Conservation (phyloP, 1,140 invertebrate genomes). For the Eciton burchellii region DNA sequence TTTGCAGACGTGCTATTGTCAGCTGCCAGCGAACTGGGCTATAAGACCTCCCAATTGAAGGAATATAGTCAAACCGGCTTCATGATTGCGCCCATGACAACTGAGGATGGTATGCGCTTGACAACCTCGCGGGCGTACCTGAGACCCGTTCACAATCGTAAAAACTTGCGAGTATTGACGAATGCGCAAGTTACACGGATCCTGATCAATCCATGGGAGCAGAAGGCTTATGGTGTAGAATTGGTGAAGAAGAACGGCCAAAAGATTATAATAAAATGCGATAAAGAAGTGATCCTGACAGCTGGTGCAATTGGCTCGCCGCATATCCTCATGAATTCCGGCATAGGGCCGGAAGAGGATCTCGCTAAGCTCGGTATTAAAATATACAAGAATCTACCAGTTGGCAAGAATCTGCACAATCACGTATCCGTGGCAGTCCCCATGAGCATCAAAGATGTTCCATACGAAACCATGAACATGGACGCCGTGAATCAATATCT, state of each 20-base stretch:
- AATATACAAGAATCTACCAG: conserved; percentile 85
- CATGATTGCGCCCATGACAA: conserved; percentile 86
- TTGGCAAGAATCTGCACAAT: conserved; percentile 87
- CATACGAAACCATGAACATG: conserved; percentile 79
- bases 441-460: conserved; percentile 81
- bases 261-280: conserved; percentile 71
- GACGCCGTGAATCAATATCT: conserved; percentile 82
- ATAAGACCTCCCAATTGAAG: conserved; percentile 89
- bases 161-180: conserved; percentile 83
- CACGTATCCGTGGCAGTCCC: conserved; percentile 83
- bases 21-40: conserved; percentile 90
- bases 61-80: conserved; percentile 87
- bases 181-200: conserved; percentile 84
- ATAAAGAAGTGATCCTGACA: conserved; percentile 89
- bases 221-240: conserved; percentile 87
- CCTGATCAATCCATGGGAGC: conserved; percentile 84
- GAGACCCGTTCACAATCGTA: conserved; percentile 80
- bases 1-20: conserved; percentile 87
- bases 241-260: conserved; percentile 84
- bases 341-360: conserved; percentile 88
- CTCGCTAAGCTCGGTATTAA: conserved; percentile 85
- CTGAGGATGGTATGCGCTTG: conserved; percentile 87
- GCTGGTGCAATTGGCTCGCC: conserved; percentile 90
- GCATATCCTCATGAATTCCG: conserved; percentile 89
- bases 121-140: conserved; percentile 85